These are phyloP conservation scores for Staurois parvus DNA, from an alignment of 2,797 vertebrate species.

Conservation along the genomic window DNA sequence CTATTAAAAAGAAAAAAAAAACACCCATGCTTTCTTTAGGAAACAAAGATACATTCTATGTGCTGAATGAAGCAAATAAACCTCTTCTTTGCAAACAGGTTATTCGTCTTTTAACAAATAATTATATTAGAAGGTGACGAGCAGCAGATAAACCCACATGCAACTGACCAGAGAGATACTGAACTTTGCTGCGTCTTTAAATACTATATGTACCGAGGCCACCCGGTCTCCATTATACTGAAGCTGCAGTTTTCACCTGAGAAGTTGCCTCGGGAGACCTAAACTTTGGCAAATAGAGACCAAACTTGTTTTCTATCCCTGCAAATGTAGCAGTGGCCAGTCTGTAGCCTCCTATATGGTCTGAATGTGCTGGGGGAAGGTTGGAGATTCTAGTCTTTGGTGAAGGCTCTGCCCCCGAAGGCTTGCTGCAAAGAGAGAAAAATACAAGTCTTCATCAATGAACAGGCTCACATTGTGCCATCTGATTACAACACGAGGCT, in stretches of 20 bases:
- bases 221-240: conserved; percentile 72
- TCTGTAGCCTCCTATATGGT: conserved; percentile 94
- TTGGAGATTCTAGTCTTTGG: conserved; percentile 91
- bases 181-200: conserved; percentile 56
- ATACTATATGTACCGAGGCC: conserved; percentile 47
- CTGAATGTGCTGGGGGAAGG: conserved; percentile 83
- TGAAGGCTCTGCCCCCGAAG: conserved; percentile 80
- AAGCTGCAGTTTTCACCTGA: conserved; percentile 71
- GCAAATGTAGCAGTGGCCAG: conserved; percentile 95
- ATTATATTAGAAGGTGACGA: conserved; percentile 72
- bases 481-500: background rate
- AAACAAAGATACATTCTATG: conserved; percentile 72
- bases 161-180: conserved; percentile 71
- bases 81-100: conserved; percentile 70
- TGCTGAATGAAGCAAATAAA: conserved; percentile 72
- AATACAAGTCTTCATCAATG: conserved; percentile 27
- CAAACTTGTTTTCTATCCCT: conserved; percentile 95
- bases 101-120: conserved; percentile 71
- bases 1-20: conserved; percentile 76
- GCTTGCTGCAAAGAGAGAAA: conserved; percentile 79
- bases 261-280: conserved; percentile 73
- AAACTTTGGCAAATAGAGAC: conserved; percentile 94
- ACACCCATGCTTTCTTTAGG: conserved; percentile 80
- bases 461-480: conserved; percentile 1
- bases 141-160: conserved; percentile 74